Base-by-base conservation (phyloP, 1,140 invertebrate genomes). In the Aphaenogaster ashmeadi region DNA sequence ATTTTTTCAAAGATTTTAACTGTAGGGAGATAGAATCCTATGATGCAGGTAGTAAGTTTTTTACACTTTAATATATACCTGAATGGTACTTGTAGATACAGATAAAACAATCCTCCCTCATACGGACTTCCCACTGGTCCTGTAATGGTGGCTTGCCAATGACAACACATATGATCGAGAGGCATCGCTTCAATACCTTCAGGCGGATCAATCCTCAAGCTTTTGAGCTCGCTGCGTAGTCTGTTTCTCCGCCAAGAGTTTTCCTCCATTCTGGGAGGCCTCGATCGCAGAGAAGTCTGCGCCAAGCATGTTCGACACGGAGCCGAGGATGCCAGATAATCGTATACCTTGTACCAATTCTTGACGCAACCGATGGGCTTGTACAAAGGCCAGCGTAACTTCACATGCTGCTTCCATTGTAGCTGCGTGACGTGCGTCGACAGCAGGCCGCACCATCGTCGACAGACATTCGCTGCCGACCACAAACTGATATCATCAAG, bases 61-160 rank as follows among this genome's bases (percentile, higher is more conserved):
- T 27, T 27, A 27, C 27, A 27, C 6, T 41, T 64, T 47, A 6
- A 33, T 47, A 18, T 7, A 21, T 94, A 97, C 97, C 97, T 97
- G 88, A 97, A 96, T 21, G 97, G 97, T 88, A 99, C 98, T 96
- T 98, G 98, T 50, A 99, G 96, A 93, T 98, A 99, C 41, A 99
- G 95, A 95, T 98, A 99, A 96, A 99, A 99, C 52, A 98, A 96
- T 33, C 99, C 99, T 27, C 99, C 99, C 95, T 99, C 98, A 93
- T 99, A 99, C 0, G 98, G 98, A 94, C 98, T 98, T 21, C 98
- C 98, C 21, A 97, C 97, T 13, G 98, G 98, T 13, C 98, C 98
- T 72, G 97, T 97, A 88, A 99, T 98, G 21, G 97, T 98, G 6
- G 98, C 98, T 95, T 99, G 98, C 98, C 98, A 99, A 95, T 99